These are phyloP conservation scores for Dasyornis broadbenti DNA, from an alignment of 2,113 vertebrate genomes.

Conservation along the genomic window DNA sequence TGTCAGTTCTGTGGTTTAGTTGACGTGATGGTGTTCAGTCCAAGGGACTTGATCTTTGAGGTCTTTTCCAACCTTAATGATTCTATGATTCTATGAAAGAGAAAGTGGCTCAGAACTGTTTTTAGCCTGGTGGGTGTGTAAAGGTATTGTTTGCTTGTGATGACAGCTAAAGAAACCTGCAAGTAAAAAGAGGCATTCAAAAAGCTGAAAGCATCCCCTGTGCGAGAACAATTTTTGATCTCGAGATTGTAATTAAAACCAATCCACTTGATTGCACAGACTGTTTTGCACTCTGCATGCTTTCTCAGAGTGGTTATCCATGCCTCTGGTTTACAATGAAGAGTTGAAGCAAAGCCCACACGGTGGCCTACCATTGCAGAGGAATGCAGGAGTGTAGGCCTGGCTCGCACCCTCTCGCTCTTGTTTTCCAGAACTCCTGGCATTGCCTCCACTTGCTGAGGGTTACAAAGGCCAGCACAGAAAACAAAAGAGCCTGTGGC, in stretches of 20 bases:
- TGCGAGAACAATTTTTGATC: not conserved
- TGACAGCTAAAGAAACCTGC: not conserved
- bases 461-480: conserved; percentile 30
- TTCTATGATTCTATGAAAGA: not conserved
- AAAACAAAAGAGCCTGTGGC: conserved; percentile 73
- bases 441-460: conserved; percentile 15
- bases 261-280: not conserved
- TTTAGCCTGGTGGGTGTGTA: not conserved
- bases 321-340: not conserved
- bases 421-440: conserved; percentile 59
- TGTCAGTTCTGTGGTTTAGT: not conserved
- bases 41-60: not conserved
- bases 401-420: not conserved
- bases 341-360: conserved; percentile 3
- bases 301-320: not conserved
- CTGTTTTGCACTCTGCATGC: not conserved
- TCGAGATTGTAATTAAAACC: not conserved
- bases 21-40: not conserved
- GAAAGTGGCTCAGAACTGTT: not conserved
- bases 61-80: not conserved
- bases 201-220: not conserved
- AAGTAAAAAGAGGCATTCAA: not conserved
- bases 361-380: not conserved
- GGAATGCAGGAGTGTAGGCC: conserved; percentile 71
- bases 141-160: not conserved